These are phyloP conservation scores for Sinocyclocheilus grahami DNA, from an alignment of 2,113 vertebrate species.

Conservation along the genomic window DNA sequence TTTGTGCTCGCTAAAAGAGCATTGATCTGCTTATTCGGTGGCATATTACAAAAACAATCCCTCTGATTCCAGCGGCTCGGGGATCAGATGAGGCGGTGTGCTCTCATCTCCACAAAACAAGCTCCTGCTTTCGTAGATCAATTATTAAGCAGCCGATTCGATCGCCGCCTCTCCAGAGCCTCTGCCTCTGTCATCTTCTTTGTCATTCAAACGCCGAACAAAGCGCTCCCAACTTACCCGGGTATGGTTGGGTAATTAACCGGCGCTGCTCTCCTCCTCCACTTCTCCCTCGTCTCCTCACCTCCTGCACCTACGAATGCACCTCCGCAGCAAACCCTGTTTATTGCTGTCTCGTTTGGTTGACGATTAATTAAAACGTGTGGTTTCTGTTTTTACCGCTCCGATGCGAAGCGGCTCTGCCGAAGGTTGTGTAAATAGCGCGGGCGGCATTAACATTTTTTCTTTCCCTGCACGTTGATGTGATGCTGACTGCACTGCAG, in stretches of 20 bases:
- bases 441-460: constrained; percentile 2
- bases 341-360: constrained; percentile 50
- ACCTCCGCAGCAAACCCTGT: not conserved
- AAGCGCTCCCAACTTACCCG: constrained; percentile 10
- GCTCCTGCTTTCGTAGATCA: constrained; percentile 35
- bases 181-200: constrained; percentile 14
- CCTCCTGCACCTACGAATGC: constrained; percentile 14
- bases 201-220: constrained; percentile 12
- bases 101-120: constrained; percentile 42
- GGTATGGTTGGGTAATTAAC: constrained; percentile 42
- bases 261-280: constrained; percentile 15
- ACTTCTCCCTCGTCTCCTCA: not conserved
- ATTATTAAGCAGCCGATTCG: constrained; percentile 37
- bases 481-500: constrained; percentile 51
- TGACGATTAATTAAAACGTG: constrained; percentile 65
- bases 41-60: constrained; percentile 51
- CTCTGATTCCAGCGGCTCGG: constrained; percentile 36
- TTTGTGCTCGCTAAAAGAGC: constrained; percentile 29
- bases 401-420: constrained; percentile 48
- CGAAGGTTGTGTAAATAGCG: constrained; percentile 24
- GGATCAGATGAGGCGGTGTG: constrained; percentile 42
- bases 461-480: not conserved
- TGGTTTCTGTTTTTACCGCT: constrained; percentile 42
- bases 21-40: constrained; percentile 49
- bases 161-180: not conserved